A percentile compares a stretch with the other conserved stretches of the same genome.
Evolutionary conservation across 1,140 invertebrate species (phyloP).

Genomic region (Dufourea novaeangliae): DNA sequence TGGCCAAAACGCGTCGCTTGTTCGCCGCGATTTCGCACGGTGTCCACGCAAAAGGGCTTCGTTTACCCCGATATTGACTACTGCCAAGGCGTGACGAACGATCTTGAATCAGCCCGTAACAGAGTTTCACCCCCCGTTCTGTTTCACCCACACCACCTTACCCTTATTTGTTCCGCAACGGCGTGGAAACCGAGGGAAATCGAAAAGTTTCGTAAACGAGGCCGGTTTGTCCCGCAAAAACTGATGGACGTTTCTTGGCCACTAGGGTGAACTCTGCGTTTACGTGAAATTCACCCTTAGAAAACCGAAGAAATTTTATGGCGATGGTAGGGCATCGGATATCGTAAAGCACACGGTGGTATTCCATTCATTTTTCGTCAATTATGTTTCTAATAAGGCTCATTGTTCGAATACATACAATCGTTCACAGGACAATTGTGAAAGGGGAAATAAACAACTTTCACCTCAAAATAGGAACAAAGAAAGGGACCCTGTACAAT

Average conservation of each 20-base stretch:
- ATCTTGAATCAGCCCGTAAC: slow-evolving; percentile 4
- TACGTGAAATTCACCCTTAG: too few relatives aligned
- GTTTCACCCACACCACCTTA: neutral
- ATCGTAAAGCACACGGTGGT: too few relatives aligned
- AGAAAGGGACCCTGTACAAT: too few relatives aligned
- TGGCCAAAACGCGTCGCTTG: slow-evolving; percentile 1
- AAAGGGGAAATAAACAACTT: too few relatives aligned
- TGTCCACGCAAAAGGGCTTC: neutral
- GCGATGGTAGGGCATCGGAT: too few relatives aligned
- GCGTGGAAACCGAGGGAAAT: slow-evolving; percentile 4
- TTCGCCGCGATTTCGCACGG: slow-evolving; percentile 5
- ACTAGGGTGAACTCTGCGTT: neutral
- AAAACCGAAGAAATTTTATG: too few relatives aligned
- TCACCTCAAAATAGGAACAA: too few relatives aligned
- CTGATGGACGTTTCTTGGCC: neutral
- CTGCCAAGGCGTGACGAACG: slow-evolving; percentile 20
- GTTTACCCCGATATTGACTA: neutral
- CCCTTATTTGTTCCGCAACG: slow-evolving; percentile 3
- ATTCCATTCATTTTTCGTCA: too few relatives aligned
- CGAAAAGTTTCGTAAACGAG: neutral
- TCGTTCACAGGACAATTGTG: too few relatives aligned
- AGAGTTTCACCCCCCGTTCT: neutral
- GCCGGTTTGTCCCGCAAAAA: neutral
- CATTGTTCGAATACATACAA: too few relatives aligned
- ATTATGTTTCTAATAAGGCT: too few relatives aligned